A percentile compares a stretch with the other conserved stretches of the same genome.
Evolutionary conservation across 2,797 vertebrate genomes (phyloP).

Genomic region (Aldrovandia affinis): DNA sequence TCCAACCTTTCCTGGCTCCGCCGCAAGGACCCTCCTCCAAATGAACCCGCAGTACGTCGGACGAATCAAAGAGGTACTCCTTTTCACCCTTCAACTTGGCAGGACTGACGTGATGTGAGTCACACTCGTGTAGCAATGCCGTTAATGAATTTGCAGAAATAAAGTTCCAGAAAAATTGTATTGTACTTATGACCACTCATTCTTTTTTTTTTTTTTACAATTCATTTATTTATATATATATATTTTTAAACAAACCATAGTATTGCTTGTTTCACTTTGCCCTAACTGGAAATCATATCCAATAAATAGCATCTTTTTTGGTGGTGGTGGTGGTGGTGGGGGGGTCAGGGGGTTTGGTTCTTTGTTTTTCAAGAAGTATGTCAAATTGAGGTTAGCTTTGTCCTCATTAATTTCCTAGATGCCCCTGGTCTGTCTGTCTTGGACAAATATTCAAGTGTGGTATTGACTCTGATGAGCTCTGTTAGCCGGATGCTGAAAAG

Average conservation of each 20-base stretch:
- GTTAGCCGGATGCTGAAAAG: not conserved
- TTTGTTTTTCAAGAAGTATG: not conserved
- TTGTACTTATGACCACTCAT: constrained; percentile 2
- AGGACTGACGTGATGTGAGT: not conserved
- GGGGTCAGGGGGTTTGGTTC: not conserved
- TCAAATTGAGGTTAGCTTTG: constrained; percentile 10
- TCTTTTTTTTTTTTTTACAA: no score
- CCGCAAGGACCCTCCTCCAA: not conserved
- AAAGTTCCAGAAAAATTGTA: not conserved
- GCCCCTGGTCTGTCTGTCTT: not conserved
- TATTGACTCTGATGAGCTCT: not conserved
- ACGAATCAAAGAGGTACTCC: not conserved
- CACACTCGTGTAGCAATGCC: not conserved
- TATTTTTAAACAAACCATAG: not conserved
- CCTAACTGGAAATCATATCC: not conserved
- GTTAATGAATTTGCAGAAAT: no score
- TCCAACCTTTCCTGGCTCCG: constrained; percentile 24
- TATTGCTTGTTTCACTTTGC: constrained; percentile 7
- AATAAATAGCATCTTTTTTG: no score
- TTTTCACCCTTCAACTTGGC: constrained; percentile 3
- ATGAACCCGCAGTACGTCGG: constrained; percentile 37
- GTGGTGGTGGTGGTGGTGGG: no score
- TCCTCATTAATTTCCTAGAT: not conserved
- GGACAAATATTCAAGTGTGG: no score
- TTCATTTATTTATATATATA: no score